A percentile compares a stretch with the other conserved stretches of the same genome.
phyloP scores from a whole-genome alignment of 2,888 invertebrate genomes.

The Pammene fasciana region DNA sequence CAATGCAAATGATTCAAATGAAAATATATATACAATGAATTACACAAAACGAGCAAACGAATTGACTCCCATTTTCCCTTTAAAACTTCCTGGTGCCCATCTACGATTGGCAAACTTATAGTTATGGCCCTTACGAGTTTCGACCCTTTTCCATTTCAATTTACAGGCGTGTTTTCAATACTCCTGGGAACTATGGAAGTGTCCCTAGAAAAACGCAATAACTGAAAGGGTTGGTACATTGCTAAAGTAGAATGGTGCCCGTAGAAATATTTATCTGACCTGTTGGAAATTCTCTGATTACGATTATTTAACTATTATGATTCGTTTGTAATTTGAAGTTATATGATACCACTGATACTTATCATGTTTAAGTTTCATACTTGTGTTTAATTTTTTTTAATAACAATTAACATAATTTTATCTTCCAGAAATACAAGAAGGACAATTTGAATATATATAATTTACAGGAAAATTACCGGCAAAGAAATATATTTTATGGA shows the following conservation, averaged over 20 bases:
- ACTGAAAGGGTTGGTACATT: slow-evolving; percentile 53
- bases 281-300: slow-evolving; percentile 34
- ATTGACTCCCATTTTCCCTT: slow-evolving; percentile 39
- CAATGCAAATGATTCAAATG: slow-evolving; percentile 16
- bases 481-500: no score
- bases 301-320: no score
- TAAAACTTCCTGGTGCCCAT: slow-evolving; percentile 46
- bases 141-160: slow-evolving; percentile 75
- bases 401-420: no score
- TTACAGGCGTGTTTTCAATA: slow-evolving; percentile 71
- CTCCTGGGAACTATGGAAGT: slow-evolving; percentile 60
- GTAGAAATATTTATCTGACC: slow-evolving; percentile 35
- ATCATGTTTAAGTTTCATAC: no score
- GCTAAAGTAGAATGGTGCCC: slow-evolving; percentile 27
- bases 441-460: no score
- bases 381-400: no score
- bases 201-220: slow-evolving; percentile 63
- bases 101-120: slow-evolving; percentile 61
- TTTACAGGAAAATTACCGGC: no score
- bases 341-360: no score
- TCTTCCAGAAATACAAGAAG: no score
- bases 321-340: slow-evolving; percentile 11
- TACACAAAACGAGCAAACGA: slow-evolving; percentile 37
- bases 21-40: slow-evolving; percentile 40
- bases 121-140: slow-evolving; percentile 67